Evolutionary conservation across 2,113 vertebrate genomes (phyloP), one percentile per base, ranked within the genome.

Genomic region (Thalassarche chlororhynchos): DNA sequence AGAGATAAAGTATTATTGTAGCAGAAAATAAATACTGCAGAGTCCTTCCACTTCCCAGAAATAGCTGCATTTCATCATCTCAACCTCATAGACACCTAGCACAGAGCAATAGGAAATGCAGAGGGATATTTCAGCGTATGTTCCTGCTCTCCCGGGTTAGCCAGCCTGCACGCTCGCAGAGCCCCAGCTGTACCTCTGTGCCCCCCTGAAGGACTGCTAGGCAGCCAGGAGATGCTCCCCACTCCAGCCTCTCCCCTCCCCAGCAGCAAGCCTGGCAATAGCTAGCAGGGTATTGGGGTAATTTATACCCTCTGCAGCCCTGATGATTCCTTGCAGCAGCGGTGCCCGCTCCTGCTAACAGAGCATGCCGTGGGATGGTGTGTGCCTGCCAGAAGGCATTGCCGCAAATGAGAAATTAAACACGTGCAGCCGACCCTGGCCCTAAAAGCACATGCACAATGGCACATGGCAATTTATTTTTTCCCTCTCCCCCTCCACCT

Each of bases 1-100:
- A 70, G 64, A 71, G 42, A 68, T 40, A 6, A 83, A 94, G 52
- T 17, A 32, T 20, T 58, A 81, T 16, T 68, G 61, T 21, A 60
- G 74, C 68, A 89, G 84, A 24, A 76, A 93, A 96, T 66, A 83
- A 91, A 86, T 29, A 40, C 80, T 31, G 57, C 62, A 79, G 87
- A 79, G 38, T 8, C 57, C 57, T 76, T 40, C 71, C 40, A 72
- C 62, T 76, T 26, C 62, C 71, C 72, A 4, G 6, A 74, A 86
- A 79, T 36, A 54, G 82, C 85, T 83, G 69, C 75, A 70, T 46
- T 90, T 83, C 76, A 72, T 55, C 65, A 62, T 47, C 62, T 34
- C 70, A 21, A 16, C 58, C 86, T 31, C 70, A 3, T 1, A 64
- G 60, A n/a, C 32, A 64, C 36, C 64, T 16, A 31, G 60, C 57